Evolutionary conservation across 2,113 vertebrate genomes (phyloP), one percentile per base, ranked within the genome.

Genomic region (Saguinus midas): DNA sequence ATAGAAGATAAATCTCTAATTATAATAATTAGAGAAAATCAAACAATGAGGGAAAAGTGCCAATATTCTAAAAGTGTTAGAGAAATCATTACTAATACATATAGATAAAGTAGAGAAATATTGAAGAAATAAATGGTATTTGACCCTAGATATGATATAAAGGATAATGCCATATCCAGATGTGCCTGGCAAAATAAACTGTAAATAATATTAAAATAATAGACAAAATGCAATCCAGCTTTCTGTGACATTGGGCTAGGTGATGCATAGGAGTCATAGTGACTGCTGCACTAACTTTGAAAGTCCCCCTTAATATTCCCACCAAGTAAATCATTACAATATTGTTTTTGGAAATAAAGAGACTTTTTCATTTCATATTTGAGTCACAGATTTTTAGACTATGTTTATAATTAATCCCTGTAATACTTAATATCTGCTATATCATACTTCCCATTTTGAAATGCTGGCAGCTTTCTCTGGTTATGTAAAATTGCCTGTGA

Each of bases 331-430:
- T 14, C 94, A 87, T 3, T 52, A 8, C 4, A 64, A 93, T 97
- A 95, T 86, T 97, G 43, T 45, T 70, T 45, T n/a, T 73, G 87
- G 23, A 96, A 97, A 92, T 91, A 32, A 82, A 23, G 14, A 9
- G 58, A 64, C 66, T 13, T 50, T 79, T 83, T 9, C 3, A 91
- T 27, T 79, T 89, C 35, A 85, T 80, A 21, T 91, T 0, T 93
- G 81, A 90, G 37, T 78, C 55, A 35, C 17, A 96, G 23, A 96
- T 94, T 89, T 89, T 16, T 61, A 66, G 6, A 32, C 37, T 18
- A 13, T 84, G 25, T 40, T 48, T 61, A 73, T 89, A 86, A 95
- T 91, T 64, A 93, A 57, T 25, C 50, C 82, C 86, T 96, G 72
- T 45, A 18, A 58, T 64, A 50, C 0, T 73, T 23, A 87, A 12